These are phyloP conservation scores for Hydropsyche betteni DNA, from an alignment of 2,888 invertebrate genomes.

Conservation along the genomic window DNA sequence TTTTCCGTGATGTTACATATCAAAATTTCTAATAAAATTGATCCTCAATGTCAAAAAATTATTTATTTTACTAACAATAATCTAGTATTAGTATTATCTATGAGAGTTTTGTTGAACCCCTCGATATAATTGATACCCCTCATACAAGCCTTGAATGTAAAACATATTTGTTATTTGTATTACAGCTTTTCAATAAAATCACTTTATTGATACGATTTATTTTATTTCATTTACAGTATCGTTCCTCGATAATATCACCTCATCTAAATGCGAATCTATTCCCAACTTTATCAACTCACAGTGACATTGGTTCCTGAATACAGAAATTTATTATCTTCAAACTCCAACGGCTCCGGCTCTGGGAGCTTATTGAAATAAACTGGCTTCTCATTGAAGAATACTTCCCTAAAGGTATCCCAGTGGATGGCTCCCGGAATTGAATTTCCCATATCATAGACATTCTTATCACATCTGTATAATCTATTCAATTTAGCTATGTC, in stretches of 20 bases:
- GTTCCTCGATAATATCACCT: background rate
- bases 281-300: background rate
- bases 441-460: constrained; percentile 48
- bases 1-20: too few relatives aligned
- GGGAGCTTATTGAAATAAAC: constrained; percentile 51
- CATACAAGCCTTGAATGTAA: background rate
- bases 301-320: background rate
- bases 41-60: too few relatives aligned
- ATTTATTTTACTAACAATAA: too few relatives aligned
- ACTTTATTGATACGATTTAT: background rate
- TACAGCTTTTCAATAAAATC: constrained; percentile 12
- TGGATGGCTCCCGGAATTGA: constrained; percentile 49
- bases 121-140: too few relatives aligned
- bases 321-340: constrained; percentile 48
- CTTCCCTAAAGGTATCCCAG: constrained; percentile 49
- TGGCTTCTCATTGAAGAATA: constrained; percentile 48
- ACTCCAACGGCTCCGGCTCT: constrained; percentile 50
- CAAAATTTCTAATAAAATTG: too few relatives aligned
- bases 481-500: constrained; percentile 56
- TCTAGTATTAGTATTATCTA: too few relatives aligned
- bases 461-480: constrained; percentile 54
- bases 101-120: too few relatives aligned
- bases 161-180: constrained; percentile 7
- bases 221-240: too few relatives aligned
- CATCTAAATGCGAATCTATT: constrained; percentile 7